phyloP scores from a whole-genome alignment of 2,888 invertebrate genomes.

The Liopterus haemorrhoidalis region DNA sequence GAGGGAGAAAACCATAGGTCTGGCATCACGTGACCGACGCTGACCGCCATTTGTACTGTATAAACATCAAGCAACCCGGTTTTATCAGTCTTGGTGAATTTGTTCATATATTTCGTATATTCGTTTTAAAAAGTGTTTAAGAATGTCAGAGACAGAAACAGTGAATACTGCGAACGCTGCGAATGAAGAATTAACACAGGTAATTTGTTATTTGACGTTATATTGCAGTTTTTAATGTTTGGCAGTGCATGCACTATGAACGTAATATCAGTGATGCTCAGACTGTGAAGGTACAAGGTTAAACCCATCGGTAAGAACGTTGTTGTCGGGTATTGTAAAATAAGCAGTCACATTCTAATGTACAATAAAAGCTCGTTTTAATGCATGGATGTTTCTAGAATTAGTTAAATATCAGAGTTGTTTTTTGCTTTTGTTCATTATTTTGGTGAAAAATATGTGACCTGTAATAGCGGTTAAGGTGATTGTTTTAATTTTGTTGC shows the following conservation, averaged over 20 bases:
- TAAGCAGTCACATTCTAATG: too few relatives aligned
- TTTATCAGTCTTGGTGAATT: constrained; percentile 43
- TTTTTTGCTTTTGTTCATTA: too few relatives aligned
- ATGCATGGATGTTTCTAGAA: too few relatives aligned
- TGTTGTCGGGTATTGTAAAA: constrained; percentile 3
- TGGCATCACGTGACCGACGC: constrained; percentile 55
- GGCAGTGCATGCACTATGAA: constrained; percentile 43
- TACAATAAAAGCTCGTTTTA: too few relatives aligned
- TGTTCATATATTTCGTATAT: constrained; percentile 43
- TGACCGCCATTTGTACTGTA: constrained; percentile 57
- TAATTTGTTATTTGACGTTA: constrained; percentile 34
- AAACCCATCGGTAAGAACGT: constrained; percentile 33
- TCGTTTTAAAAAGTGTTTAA: constrained; percentile 31
- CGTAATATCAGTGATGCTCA: constrained; percentile 41
- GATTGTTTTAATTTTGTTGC: too few relatives aligned
- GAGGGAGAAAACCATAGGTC: constrained; percentile 5
- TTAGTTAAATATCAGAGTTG: too few relatives aligned
- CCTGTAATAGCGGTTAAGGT: too few relatives aligned
- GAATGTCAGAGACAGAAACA: constrained; percentile 47
- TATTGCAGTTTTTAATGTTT: constrained; percentile 27
- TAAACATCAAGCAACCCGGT: constrained; percentile 54
- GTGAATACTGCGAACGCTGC: constrained; percentile 43
- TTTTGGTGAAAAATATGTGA: constrained; percentile 5
- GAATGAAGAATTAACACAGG: constrained; percentile 44
- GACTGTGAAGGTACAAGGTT: constrained; percentile 40